These are phyloP conservation scores for Irena cyanogastra DNA, from an alignment of 2,113 vertebrate species.

Conservation along the genomic window DNA sequence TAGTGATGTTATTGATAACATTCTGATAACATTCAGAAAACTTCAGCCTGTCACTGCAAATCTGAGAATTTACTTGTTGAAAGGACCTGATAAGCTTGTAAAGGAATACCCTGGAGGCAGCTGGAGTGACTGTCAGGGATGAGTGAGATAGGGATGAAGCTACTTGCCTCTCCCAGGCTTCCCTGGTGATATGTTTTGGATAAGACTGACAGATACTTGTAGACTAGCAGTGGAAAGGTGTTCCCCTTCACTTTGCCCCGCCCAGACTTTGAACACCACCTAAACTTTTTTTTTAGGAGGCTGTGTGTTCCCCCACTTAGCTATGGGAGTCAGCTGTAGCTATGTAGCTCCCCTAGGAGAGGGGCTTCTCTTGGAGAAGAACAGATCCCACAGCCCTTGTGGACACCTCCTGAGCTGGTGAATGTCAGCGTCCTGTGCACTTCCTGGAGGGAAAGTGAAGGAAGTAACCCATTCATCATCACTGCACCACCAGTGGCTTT, in stretches of 20 bases:
- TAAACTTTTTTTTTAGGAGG: not conserved
- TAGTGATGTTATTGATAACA: too few relatives aligned
- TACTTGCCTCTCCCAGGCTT: not conserved
- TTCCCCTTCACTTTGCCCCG: not conserved
- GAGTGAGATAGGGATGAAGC: not conserved
- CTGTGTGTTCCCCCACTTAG: not conserved
- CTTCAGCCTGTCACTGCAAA: not conserved
- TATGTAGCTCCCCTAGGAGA: rapidly evolving
- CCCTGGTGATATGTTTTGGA: not conserved
- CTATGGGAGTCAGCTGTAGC: not conserved
- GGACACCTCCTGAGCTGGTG: not conserved
- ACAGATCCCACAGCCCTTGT: not conserved
- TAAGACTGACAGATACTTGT: not conserved
- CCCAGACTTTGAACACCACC: not conserved
- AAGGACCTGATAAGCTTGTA: not conserved
- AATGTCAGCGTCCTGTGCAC: rapidly evolving
- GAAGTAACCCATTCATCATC: not conserved
- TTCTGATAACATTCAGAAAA: not conserved
- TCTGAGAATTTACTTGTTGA: not conserved
- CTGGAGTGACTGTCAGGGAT: not conserved
- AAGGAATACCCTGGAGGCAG: not conserved
- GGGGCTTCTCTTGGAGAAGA: not conserved
- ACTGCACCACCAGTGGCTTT: not conserved
- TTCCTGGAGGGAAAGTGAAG: not conserved
- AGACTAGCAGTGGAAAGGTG: not conserved